Base-by-base conservation (phyloP, 1,140 invertebrate species). In the Diorhabda carinulata region DNA sequence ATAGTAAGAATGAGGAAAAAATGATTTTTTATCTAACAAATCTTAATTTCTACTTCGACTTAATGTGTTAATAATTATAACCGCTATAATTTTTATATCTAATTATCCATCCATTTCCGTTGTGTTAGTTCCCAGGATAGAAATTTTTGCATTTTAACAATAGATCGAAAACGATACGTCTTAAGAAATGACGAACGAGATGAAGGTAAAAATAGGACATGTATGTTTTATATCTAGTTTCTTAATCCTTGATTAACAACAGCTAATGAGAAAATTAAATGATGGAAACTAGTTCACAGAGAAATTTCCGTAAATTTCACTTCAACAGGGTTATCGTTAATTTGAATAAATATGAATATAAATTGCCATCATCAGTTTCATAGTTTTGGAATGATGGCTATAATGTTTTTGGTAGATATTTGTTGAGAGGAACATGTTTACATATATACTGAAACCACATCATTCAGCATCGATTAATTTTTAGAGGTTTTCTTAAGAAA, bases 21-120 rank as follows among this genome's bases (percentile, higher is more conserved):
- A 52, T 52, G n/a, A 8, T 8, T n/a, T 41, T 64, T 64, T 41
- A 42, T 42, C 52, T 58, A 40, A 65, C 43, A 65, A 57, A 56
- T 41, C 3, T 2, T 56, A 52, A 4, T 40, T 9, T 43, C n/a
- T 57, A 42, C 9, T 45, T 45, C 4, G 47, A 45, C 64, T 65
- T 52, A 65, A 65, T 65, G 64, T 57, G 64, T 10, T 65, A 58
- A 57, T 65, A 65, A 65, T 65, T 57, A 57, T 58, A 63, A 65
- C n/a, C 42, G 10, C 43, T 57, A 43, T 40, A 57, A 40, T 57
- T 65, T 65, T 62, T 62, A 62, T 65, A 65, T 56, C 47, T 65
- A 65, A 65, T 65, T 65, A 65, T 45, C 2, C 4, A 65, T 43
- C 64, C 8, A 57, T 45, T 65, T 65, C 64, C 64, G 64, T 57